Evolutionary conservation across 2,888 invertebrate genomes (phyloP).

Genomic region (Lamproptera curius): DNA sequence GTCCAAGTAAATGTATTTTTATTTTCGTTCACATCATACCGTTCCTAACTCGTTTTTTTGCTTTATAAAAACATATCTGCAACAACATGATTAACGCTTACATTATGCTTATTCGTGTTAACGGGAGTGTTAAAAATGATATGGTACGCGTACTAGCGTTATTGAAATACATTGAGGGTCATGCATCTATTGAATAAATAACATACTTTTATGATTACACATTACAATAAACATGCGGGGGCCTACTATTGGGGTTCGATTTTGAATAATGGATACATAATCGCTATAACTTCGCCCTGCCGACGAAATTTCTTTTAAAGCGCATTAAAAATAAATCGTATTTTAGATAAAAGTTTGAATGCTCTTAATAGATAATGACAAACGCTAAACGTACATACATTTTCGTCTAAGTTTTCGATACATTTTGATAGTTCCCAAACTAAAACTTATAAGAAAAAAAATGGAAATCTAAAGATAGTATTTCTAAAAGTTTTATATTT

Average conservation of each 20-base stretch:
- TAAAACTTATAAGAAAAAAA: too few relatives aligned
- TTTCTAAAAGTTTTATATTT: too few relatives aligned
- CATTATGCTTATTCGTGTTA: constrained; percentile 46
- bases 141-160: constrained; percentile 72
- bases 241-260: constrained; percentile 3
- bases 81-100: constrained; percentile 73
- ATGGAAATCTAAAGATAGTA: too few relatives aligned
- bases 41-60: constrained; percentile 68
- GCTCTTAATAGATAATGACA: not conserved
- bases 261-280: constrained; percentile 7
- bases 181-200: constrained; percentile 21
- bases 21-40: constrained; percentile 73
- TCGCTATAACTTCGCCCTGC: constrained; percentile 11
- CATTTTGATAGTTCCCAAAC: too few relatives aligned
- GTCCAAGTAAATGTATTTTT: constrained; percentile 67
- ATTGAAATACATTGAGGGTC: constrained; percentile 28
- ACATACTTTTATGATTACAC: constrained; percentile 14
- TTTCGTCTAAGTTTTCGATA: too few relatives aligned
- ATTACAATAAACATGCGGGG: constrained; percentile 18
- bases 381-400: not conserved
- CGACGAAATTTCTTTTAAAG: constrained; percentile 1
- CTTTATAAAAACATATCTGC: constrained; percentile 74
- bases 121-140: constrained; percentile 72
- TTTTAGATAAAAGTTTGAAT: constrained; percentile 14
- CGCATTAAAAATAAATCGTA: constrained; percentile 11